phyloP scores from a whole-genome alignment of 2,888 invertebrate species.

The Operophtera brumata region DNA sequence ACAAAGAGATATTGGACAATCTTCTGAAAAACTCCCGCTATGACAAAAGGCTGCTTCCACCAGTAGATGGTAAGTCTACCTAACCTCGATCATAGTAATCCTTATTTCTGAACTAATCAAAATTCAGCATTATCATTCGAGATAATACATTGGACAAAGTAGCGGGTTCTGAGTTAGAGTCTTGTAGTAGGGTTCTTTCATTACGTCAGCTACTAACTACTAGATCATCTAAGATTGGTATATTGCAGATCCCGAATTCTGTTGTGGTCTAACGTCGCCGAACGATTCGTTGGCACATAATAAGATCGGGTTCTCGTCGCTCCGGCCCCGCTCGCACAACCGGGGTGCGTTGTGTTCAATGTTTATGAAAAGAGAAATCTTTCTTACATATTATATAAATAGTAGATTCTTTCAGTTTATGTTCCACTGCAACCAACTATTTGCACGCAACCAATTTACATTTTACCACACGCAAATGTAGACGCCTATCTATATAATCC shows the following conservation, averaged over 20 bases:
- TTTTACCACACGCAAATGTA: conserved; percentile 52
- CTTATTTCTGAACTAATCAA: conserved; percentile 10
- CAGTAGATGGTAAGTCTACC: conserved; percentile 87
- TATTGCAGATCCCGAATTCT: conserved; percentile 94
- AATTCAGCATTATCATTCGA: conserved; percentile 11
- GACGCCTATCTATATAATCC: conserved; percentile 38
- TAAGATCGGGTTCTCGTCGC: conserved; percentile 75
- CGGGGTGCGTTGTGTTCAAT: conserved; percentile 82
- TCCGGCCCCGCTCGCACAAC: conserved; percentile 80
- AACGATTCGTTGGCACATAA: conserved; percentile 86
- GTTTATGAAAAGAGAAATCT: conserved; percentile 80
- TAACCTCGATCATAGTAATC: not conserved
- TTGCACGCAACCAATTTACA: conserved; percentile 37
- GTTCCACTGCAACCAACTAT: conserved; percentile 49
- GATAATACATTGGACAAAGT: not conserved
- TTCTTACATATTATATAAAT: conserved; percentile 48
- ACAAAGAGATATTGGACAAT: conserved; percentile 95
- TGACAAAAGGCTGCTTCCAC: conserved; percentile 95
- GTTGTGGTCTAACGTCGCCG: conserved; percentile 91
- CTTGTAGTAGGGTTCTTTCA: conserved; percentile 18
- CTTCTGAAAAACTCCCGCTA: conserved; percentile 92
- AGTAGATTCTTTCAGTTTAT: conserved; percentile 47
- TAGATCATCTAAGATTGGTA: conserved; percentile 46
- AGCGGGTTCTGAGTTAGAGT: conserved; percentile 11
- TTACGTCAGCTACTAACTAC: conserved; percentile 29